Conservation (phyloP, 2,113 vertebrate genomes). For the Hippocampus guttulatus region DNA sequence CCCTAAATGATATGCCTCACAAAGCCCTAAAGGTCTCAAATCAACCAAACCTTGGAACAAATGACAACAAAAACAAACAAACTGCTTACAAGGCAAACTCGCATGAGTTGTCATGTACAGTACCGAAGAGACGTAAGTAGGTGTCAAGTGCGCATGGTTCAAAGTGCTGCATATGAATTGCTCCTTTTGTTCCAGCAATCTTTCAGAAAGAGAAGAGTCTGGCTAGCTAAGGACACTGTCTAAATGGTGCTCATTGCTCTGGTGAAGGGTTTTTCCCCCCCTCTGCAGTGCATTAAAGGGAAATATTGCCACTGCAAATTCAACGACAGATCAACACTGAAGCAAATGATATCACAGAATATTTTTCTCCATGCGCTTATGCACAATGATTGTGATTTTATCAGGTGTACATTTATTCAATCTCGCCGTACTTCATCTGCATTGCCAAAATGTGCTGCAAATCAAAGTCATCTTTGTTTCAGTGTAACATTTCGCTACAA, state of each 20-base stretch:
- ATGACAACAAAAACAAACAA: too few relatives aligned
- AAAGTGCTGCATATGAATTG: background rate
- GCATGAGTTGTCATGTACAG: background rate
- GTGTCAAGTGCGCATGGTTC: background rate
- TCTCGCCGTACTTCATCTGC: constrained; percentile 15
- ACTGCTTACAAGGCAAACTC: background rate
- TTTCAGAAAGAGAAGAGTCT: constrained; percentile 2
- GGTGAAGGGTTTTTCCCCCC: background rate
- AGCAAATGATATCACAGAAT: background rate
- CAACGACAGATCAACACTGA: constrained; percentile 23
- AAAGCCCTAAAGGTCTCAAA: background rate
- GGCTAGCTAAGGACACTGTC: background rate
- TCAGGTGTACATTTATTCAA: constrained; percentile 36
- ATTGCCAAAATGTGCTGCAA: constrained; percentile 21
- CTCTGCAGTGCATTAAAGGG: constrained; percentile 23
- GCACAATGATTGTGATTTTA: constrained; percentile 43
- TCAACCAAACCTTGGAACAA: background rate
- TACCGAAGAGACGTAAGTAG: background rate
- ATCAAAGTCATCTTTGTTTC: constrained; percentile 25
- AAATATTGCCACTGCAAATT: constrained; percentile 21
- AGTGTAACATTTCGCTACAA: constrained; percentile 33
- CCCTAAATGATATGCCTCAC: background rate
- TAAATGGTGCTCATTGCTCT: background rate
- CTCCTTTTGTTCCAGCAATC: background rate
- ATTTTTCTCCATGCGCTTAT: constrained; percentile 25